Conservation (phyloP, 2,113 vertebrate genomes). For the Trachemys scripta region DNA sequence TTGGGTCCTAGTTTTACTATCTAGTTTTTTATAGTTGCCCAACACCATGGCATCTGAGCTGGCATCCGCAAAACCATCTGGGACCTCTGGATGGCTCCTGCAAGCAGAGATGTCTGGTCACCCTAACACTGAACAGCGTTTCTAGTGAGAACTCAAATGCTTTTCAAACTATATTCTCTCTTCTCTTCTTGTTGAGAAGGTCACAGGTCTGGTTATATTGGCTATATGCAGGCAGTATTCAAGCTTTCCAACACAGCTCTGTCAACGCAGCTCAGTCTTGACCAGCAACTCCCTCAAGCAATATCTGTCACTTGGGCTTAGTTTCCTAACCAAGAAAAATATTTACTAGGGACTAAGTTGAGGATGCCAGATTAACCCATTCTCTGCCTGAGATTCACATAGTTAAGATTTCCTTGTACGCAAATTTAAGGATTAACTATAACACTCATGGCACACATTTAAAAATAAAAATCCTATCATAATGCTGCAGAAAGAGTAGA, state of each 20-base stretch:
- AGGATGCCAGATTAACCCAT: slow-evolving; percentile 54
- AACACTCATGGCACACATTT: background rate
- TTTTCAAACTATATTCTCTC: slow-evolving; percentile 30
- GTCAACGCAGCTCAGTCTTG: slow-evolving; percentile 55
- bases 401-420: slow-evolving; percentile 44
- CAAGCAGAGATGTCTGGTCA: background rate
- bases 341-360: slow-evolving; percentile 41
- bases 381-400: slow-evolving; percentile 15
- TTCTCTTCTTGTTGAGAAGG: slow-evolving; percentile 55
- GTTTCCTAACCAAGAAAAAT: slow-evolving; percentile 62
- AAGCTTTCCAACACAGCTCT: slow-evolving; percentile 63
- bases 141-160: background rate
- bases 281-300: slow-evolving; percentile 51
- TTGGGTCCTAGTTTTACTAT: fast-evolving
- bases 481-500: slow-evolving; percentile 41
- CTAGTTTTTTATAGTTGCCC: background rate
- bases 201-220: slow-evolving; percentile 59
- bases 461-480: slow-evolving; percentile 36
- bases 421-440: slow-evolving; percentile 26
- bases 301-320: slow-evolving; percentile 59
- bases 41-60: background rate
- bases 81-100: background rate
- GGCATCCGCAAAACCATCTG: background rate
- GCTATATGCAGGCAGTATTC: slow-evolving; percentile 41
- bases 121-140: fast-evolving